Conservation (phyloP, 2,888 invertebrate genomes). For the Chironomus riparius region DNA sequence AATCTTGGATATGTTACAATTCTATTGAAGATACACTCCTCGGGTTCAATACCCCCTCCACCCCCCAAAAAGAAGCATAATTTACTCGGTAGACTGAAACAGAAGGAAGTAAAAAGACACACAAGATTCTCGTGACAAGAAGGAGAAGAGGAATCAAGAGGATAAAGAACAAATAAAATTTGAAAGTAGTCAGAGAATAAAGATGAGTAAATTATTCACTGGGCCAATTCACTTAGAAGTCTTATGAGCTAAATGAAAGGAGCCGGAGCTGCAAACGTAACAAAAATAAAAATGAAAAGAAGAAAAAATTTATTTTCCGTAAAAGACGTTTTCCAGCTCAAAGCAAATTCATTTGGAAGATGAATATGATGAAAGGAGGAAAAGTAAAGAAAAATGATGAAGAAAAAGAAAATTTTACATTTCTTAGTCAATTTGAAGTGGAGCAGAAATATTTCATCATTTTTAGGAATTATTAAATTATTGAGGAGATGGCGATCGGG, state of each 20-base stretch:
- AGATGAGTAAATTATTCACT: background rate
- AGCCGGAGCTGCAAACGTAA: too few species aligned
- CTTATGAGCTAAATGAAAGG: background rate
- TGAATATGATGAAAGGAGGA: background rate
- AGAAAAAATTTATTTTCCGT: conserved; percentile 21
- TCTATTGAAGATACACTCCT: too few species aligned
- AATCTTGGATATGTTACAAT: too few species aligned
- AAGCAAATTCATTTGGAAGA: background rate
- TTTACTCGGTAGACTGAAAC: background rate
- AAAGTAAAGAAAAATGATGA: background rate
- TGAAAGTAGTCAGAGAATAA: background rate
- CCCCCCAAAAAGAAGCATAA: too few species aligned
- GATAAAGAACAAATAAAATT: background rate
- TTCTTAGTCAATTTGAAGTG: background rate
- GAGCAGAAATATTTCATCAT: background rate
- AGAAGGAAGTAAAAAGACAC: background rate
- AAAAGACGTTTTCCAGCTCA: background rate
- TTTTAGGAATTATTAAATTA: too few species aligned
- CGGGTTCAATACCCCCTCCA: too few species aligned
- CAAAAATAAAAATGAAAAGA: background rate
- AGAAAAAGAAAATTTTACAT: background rate
- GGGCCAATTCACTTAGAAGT: background rate
- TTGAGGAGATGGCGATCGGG: too few species aligned
- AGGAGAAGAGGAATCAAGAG: background rate
- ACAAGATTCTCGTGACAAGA: background rate